Conservation (phyloP, 2,113 vertebrate species). For the Sisor rabdophorus region DNA sequence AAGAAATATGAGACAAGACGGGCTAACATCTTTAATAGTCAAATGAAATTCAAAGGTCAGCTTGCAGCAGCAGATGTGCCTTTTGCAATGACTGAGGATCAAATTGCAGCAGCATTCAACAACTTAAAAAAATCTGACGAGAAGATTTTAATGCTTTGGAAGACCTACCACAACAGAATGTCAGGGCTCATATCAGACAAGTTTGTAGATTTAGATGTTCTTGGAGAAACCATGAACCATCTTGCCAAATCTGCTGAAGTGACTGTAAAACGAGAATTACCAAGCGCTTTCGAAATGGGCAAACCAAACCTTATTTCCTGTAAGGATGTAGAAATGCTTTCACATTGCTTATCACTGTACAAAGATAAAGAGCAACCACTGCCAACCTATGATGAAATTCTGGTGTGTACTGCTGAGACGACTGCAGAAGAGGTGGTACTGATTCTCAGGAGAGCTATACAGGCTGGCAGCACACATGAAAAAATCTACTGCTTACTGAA, state of each 20-base stretch:
- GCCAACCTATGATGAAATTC: conserved; percentile 71
- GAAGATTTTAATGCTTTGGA: conserved; percentile 46
- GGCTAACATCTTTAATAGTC: conserved; percentile 25
- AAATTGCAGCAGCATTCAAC: conserved; percentile 37
- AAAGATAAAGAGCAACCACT: conserved; percentile 64
- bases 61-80: conserved; percentile 24
- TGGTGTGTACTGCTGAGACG: conserved; percentile 72
- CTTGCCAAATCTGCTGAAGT: conserved; percentile 49
- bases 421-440: conserved; percentile 70
- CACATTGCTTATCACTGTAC: conserved; percentile 64
- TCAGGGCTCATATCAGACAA: conserved; percentile 48
- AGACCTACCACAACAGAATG: conserved; percentile 40
- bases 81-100: conserved; percentile 45
- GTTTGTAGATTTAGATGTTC: conserved; percentile 45
- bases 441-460: conserved; percentile 72
- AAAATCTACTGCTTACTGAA: conserved; percentile 73
- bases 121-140: conserved; percentile 34
- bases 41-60: conserved; percentile 44
- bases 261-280: conserved; percentile 55
- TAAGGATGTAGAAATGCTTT: conserved; percentile 64
- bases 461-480: conserved; percentile 16
- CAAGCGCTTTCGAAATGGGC: conserved; percentile 56
- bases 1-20: conserved; percentile 24
- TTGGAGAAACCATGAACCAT: conserved; percentile 42
- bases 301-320: conserved; percentile 75